Evolutionary conservation across 2,888 invertebrate genomes (phyloP).

Genomic region (Plusia festucae): DNA sequence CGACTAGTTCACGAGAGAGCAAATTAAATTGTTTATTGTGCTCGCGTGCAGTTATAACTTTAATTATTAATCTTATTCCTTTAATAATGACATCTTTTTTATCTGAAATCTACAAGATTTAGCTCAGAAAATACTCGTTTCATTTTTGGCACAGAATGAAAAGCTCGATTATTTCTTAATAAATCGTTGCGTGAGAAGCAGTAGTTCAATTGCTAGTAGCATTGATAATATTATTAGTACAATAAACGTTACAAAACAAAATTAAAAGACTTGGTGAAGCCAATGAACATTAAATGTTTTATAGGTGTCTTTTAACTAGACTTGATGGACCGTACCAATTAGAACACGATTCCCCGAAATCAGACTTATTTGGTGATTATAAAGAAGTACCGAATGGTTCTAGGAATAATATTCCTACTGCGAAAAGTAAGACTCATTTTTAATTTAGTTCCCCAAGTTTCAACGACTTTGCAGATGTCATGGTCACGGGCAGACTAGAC

Average conservation of each 20-base stretch:
- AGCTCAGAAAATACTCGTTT: no score
- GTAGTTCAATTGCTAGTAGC: not conserved
- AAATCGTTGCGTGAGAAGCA: no score
- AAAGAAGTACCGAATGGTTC: not conserved
- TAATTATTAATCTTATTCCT: no score
- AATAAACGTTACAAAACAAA: not conserved
- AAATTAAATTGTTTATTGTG: not conserved
- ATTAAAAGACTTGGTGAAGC: slow-evolving; percentile 5
- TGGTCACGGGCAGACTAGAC: no score
- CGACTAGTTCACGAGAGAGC: slow-evolving; percentile 7
- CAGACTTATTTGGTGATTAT: not conserved
- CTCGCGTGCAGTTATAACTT: not conserved
- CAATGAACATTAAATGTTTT: not conserved
- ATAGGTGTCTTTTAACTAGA: slow-evolving; percentile 3
- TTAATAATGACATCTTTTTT: no score
- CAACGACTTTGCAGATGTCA: no score
- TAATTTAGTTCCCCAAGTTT: no score
- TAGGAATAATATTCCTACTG: not conserved
- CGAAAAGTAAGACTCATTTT: no score
- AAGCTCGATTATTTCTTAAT: not conserved
- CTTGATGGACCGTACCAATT: not conserved
- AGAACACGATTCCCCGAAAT: not conserved
- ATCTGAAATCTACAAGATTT: no score
- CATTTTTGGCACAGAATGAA: no score
- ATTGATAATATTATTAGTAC: not conserved